phyloP scores from a whole-genome alignment of 1,140 invertebrate genomes.

The Cataglyphis hispanica region DNA sequence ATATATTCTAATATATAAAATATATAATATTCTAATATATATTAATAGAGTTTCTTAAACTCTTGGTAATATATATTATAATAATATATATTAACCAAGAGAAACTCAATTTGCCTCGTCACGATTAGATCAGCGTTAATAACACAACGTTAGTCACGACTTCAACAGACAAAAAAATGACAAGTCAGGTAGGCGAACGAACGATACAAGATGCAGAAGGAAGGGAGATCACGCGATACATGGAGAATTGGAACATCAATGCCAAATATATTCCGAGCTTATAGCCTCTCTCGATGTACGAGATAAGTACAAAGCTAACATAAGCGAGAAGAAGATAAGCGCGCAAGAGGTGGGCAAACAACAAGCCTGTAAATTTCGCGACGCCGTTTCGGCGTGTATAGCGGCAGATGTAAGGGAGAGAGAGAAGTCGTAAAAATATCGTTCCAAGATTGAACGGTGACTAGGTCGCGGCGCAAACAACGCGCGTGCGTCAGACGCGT shows the following conservation, averaged over 20 bases:
- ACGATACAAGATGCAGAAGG: neutral
- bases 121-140: neutral
- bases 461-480: neutral
- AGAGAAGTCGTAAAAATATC: neutral
- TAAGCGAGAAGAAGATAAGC: too few species aligned
- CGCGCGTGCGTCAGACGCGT: neutral
- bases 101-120: constrained; percentile 1
- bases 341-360: neutral
- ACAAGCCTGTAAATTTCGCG: neutral
- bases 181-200: neutral
- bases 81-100: too few species aligned
- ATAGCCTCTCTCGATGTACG: neutral
- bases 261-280: neutral
- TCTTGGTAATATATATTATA: too few species aligned
- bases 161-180: constrained; percentile 4
- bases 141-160: neutral
- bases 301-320: neutral
- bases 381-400: neutral
- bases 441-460: neutral
- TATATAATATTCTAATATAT: neutral
- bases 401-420: neutral
- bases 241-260: neutral
- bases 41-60: too few species aligned
- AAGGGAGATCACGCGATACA: neutral
- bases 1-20: too few species aligned